A percentile compares a stretch with the other conserved stretches of the same genome.
These are phyloP conservation scores for Hypomecis punctinalis DNA, from an alignment of 2,888 invertebrate genomes.

Conservation along the genomic window DNA sequence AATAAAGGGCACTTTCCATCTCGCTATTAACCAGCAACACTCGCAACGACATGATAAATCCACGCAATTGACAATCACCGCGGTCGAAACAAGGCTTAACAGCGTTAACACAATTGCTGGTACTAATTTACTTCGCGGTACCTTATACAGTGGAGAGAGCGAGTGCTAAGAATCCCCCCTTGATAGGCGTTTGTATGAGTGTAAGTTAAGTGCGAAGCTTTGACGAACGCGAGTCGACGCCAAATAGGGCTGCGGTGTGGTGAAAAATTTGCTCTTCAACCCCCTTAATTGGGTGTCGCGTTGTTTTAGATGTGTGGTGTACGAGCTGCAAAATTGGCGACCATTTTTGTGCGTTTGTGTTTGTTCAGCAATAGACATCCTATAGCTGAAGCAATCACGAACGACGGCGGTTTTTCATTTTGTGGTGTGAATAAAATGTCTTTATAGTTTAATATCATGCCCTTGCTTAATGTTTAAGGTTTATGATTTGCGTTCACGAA, in stretches of 20 bases:
- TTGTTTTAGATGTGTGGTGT: slow-evolving; percentile 55
- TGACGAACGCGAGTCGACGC: slow-evolving; percentile 75
- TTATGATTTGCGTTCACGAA: too few relatives aligned
- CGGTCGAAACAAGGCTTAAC: slow-evolving; percentile 60
- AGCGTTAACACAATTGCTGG: slow-evolving; percentile 74
- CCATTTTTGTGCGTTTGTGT: slow-evolving; percentile 1
- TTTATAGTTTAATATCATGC: too few relatives aligned
- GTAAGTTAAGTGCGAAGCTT: slow-evolving; percentile 61
- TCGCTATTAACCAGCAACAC: slow-evolving; percentile 47
- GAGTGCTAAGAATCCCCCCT: slow-evolving; percentile 78
- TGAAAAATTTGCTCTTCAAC: slow-evolving; percentile 83
- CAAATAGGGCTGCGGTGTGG: slow-evolving; percentile 77
- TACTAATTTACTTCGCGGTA: slow-evolving; percentile 82
- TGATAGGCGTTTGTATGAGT: slow-evolving; percentile 84
- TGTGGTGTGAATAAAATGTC: too few relatives aligned
- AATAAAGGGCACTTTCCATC: slow-evolving; percentile 46
- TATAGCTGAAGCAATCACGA: too few relatives aligned
- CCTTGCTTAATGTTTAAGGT: too few relatives aligned
- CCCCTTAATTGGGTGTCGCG: slow-evolving; percentile 81
- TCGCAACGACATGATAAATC: slow-evolving; percentile 67
- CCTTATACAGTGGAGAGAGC: slow-evolving; percentile 72
- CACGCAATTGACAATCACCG: slow-evolving; percentile 66
- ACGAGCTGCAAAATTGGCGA: slow-evolving; percentile 32
- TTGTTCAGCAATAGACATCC: too few relatives aligned
- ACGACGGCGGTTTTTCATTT: too few relatives aligned